Conservation (phyloP, 2,888 invertebrate genomes). For the Embidobia sp. region DNA sequence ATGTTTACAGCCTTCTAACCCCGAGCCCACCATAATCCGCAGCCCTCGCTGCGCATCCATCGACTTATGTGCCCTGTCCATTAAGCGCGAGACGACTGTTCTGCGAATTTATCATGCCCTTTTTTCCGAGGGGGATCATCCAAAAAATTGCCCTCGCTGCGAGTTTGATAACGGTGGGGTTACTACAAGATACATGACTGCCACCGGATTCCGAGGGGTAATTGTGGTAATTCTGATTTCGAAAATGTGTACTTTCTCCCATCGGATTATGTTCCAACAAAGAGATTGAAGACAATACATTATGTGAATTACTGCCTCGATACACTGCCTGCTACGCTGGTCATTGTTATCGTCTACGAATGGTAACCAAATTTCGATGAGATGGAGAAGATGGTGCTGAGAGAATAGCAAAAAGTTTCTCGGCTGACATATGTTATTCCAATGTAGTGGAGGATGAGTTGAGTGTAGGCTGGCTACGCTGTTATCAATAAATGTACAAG, state of each 20-base stretch:
- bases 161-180: slow-evolving; percentile 50
- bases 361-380: too few species aligned
- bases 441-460: too few species aligned
- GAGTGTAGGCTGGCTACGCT: too few species aligned
- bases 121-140: slow-evolving; percentile 33
- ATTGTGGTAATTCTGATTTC: slow-evolving; percentile 48
- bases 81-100: slow-evolving; percentile 54
- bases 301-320: too few species aligned
- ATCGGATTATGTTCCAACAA: slow-evolving; percentile 19
- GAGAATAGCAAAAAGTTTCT: too few species aligned
- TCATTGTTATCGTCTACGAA: too few species aligned
- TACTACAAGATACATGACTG: slow-evolving; percentile 25
- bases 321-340: too few species aligned
- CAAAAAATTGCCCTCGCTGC: slow-evolving; percentile 42
- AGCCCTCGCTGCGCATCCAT: slow-evolving; percentile 58
- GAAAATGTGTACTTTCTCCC: slow-evolving; percentile 16
- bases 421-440: too few species aligned
- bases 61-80: slow-evolving; percentile 65
- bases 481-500: too few species aligned
- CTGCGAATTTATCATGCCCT: slow-evolving; percentile 59
- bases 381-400: too few species aligned
- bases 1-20: slow-evolving; percentile 72
- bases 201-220: slow-evolving; percentile 25
- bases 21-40: slow-evolving; percentile 62
- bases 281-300: not conserved